These are phyloP conservation scores for Sympetrum striolatum DNA, from an alignment of 2,888 invertebrate species.

Conservation along the genomic window DNA sequence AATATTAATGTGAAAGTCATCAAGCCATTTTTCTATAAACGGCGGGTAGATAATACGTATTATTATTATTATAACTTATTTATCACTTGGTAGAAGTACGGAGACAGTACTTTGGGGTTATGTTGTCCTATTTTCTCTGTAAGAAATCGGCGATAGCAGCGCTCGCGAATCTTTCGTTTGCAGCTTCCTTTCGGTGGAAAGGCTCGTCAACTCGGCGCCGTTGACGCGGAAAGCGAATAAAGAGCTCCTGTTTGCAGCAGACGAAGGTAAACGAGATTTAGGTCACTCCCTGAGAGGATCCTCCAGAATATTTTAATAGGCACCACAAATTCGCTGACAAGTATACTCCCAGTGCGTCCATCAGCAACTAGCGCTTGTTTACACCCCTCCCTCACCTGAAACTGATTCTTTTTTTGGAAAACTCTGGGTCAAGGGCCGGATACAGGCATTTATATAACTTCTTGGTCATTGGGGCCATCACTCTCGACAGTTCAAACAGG, in stretches of 20 bases:
- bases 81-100: too few relatives aligned
- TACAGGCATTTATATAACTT: not conserved
- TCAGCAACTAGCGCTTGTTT: not conserved
- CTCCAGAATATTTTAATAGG: not conserved
- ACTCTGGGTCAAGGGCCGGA: not conserved
- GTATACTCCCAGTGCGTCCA: not conserved
- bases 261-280: not conserved
- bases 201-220: not conserved
- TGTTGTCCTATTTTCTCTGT: too few relatives aligned
- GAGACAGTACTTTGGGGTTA: too few relatives aligned
- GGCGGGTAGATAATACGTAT: too few relatives aligned
- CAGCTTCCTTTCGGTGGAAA: not conserved
- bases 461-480: not conserved
- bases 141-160: too few relatives aligned
- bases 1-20: too few relatives aligned
- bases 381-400: not conserved
- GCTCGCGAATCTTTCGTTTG: not conserved
- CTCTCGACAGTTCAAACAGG: not conserved
- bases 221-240: not conserved
- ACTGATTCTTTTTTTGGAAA: not conserved
- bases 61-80: too few relatives aligned
- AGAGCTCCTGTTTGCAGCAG: not conserved
- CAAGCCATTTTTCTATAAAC: too few relatives aligned
- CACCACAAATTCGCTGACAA: not conserved
- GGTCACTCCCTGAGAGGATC: not conserved